Conservation (phyloP, 2,888 invertebrate genomes). For the Limenitis camilla region DNA sequence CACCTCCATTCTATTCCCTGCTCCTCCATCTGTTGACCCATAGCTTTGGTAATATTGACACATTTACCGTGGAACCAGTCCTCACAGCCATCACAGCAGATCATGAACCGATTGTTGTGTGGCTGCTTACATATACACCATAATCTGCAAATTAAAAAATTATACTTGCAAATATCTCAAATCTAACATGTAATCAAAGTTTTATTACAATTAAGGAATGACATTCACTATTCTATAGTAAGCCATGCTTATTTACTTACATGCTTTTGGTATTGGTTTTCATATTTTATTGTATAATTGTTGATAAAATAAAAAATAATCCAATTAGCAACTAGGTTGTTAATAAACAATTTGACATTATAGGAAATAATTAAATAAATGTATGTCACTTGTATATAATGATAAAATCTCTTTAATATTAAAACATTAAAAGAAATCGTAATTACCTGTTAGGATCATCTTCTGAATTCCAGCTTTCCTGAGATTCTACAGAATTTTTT, state of each 20-base stretch:
- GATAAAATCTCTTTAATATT: neutral
- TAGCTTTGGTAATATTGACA: slow-evolving; percentile 92
- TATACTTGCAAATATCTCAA: too few relatives aligned
- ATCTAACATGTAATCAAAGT: neutral
- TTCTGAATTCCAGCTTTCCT: slow-evolving; percentile 85
- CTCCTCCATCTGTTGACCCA: slow-evolving; percentile 94
- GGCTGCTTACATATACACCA: slow-evolving; percentile 98
- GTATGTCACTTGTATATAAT: too few relatives aligned
- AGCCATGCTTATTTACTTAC: too few relatives aligned
- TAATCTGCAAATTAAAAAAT: slow-evolving; percentile 65
- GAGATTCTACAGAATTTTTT: slow-evolving; percentile 72
- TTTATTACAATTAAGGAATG: too few relatives aligned
- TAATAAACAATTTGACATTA: too few relatives aligned
- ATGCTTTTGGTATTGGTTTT: too few relatives aligned
- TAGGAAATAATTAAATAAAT: too few relatives aligned
- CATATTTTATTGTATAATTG: too few relatives aligned
- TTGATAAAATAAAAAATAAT: too few relatives aligned
- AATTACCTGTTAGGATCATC: slow-evolving; percentile 88
- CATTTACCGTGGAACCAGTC: slow-evolving; percentile 99
- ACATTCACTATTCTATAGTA: too few relatives aligned
- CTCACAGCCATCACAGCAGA: slow-evolving; percentile 95
- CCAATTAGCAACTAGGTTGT: too few relatives aligned
- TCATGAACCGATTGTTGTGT: slow-evolving; percentile 97
- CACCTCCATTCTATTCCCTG: slow-evolving; percentile 92
- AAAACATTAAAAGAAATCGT: neutral